phyloP scores from a whole-genome alignment of 2,797 vertebrate species.

The Oreonectes daqikongensis region DNA sequence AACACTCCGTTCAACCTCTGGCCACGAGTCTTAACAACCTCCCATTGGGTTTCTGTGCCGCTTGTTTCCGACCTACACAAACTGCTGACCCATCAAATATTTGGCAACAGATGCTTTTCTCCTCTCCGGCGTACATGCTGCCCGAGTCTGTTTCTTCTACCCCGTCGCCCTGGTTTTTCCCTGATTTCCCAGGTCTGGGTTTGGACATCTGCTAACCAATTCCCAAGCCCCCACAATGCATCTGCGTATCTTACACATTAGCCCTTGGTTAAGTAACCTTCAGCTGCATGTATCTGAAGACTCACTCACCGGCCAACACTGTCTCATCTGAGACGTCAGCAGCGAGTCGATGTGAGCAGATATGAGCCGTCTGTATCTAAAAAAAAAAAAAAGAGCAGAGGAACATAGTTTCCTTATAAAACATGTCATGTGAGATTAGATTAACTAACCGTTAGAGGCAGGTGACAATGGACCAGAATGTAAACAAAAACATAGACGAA shows the following conservation, averaged over 20 bases:
- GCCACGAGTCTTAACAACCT: not conserved
- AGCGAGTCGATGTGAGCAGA: too few relatives aligned
- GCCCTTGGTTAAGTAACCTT: slow-evolving; percentile 20
- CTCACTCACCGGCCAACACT: not conserved
- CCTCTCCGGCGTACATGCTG: slow-evolving; percentile 24
- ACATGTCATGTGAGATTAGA: not conserved
- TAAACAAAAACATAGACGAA: not conserved
- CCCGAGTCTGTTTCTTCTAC: slow-evolving; percentile 19
- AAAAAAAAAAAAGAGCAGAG: not conserved
- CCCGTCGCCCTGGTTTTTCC: slow-evolving; percentile 6
- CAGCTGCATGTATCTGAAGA: not conserved
- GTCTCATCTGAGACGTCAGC: not conserved
- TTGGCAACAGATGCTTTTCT: slow-evolving; percentile 30
- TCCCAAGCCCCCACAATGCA: slow-evolving; percentile 7
- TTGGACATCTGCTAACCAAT: slow-evolving; percentile 43
- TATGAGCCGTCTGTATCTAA: too few relatives aligned
- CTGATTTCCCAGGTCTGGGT: slow-evolving; percentile 26
- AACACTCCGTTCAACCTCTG: not conserved
- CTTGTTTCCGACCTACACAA: slow-evolving; percentile 14
- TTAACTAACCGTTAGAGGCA: not conserved
- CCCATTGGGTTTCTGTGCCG: not conserved
- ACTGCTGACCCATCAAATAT: slow-evolving; percentile 31
- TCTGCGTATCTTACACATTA: slow-evolving; percentile 28
- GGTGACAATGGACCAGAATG: not conserved
- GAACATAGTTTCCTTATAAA: not conserved